Evolutionary conservation across 1,140 invertebrate species (phyloP).

Genomic region (Penaeus vannamei): DNA sequence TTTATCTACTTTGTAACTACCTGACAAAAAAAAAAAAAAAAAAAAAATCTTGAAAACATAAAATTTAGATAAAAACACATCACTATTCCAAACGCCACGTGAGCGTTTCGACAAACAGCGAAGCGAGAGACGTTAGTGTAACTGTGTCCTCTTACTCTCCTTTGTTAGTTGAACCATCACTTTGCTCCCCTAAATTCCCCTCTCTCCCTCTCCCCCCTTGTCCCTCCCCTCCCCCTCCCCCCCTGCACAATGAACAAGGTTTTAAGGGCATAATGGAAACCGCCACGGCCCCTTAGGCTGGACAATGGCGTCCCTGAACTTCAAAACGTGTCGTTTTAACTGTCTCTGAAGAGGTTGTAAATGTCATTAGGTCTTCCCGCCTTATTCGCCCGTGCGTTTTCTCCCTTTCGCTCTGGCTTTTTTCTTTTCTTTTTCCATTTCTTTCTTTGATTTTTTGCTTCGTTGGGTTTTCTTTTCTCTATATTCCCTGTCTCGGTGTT

Average conservation of each 20-base stretch:
- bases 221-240: slow-evolving; percentile 6
- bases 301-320: slow-evolving; percentile 43
- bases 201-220: background rate
- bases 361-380: slow-evolving; percentile 19
- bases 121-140: too few relatives aligned
- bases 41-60: too few relatives aligned
- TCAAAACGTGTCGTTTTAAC: slow-evolving; percentile 33
- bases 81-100: too few relatives aligned
- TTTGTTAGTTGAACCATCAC: too few relatives aligned
- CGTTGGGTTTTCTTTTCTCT: too few relatives aligned
- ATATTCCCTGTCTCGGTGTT: too few relatives aligned
- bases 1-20: too few relatives aligned
- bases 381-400: background rate
- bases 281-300: slow-evolving; percentile 35
- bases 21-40: too few relatives aligned
- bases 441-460: too few relatives aligned
- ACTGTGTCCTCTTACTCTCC: too few relatives aligned
- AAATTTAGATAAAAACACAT: too few relatives aligned
- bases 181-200: background rate
- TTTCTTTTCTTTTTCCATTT: background rate
- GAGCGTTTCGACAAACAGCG: too few relatives aligned
- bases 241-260: slow-evolving; percentile 10
- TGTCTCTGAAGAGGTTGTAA: slow-evolving; percentile 34
- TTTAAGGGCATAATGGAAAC: slow-evolving; percentile 12
- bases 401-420: background rate